Base-by-base conservation (phyloP, 2,888 invertebrate species). In the Bembecia ichneumoniformis region DNA sequence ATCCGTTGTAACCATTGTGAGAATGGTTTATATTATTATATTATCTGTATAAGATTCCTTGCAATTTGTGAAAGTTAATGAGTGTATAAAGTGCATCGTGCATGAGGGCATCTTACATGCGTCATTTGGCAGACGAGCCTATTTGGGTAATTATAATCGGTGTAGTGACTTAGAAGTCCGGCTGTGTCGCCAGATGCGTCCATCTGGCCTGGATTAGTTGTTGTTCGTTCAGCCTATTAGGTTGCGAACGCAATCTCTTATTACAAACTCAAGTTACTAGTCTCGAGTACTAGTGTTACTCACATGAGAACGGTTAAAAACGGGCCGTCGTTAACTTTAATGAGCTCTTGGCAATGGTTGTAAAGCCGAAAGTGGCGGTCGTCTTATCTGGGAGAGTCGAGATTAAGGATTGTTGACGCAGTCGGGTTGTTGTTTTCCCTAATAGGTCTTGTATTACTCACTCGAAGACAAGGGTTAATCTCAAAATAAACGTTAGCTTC, bases 131-230 rank as follows among this genome's bases (percentile, higher is more conserved):
- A 64, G 67, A 73, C 76, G 77, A 57, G 66, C 62, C 56, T 68
- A 64, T 73, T 73, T 74, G 69, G 70, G 61, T 70, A 78, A 74
- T 73, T 70, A 75, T 81, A 74, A 79, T 79, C 77, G 74, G 84
- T 81, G 81, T 77, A 87, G 66, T 82, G 86, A 69, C 55, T 83
- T 81, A 86, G 82, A 86, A 87, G 81, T 75, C 84, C 84, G 81
- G 76, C n/a, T 15, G 44, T 15, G 44, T 16, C 60, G 59, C 59
- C 61, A 60, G 58, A 57, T 52, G 47, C 40, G 57, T 56, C 57
- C 82, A 83, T 73, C 74, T 83, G 83, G 75, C 68, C 70, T 64
- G 71, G 68, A 78, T 77, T 75, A 77, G 28, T 28, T 28, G 9
- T n/a, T n/a, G 74, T 63, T 64, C 68, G 60, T 64, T 61, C 66